phyloP scores from a whole-genome alignment of 1,140 invertebrate genomes.

The Trialeurodes vaporariorum region DNA sequence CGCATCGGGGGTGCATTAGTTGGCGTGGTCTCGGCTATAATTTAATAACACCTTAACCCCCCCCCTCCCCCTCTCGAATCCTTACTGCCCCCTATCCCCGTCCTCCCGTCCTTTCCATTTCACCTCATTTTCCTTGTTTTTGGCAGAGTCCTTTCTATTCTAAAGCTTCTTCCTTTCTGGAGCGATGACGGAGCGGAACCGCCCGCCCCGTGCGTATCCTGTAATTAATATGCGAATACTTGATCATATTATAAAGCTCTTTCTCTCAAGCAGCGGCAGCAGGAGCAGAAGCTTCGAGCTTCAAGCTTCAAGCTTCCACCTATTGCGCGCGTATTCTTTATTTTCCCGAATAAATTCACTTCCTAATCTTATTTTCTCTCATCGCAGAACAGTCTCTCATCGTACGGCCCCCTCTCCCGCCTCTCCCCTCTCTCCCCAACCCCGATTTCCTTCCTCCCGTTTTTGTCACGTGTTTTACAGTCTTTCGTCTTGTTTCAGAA shows the following conservation, averaged over 20 bases:
- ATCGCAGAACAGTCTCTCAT: too few relatives aligned
- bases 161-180: too few relatives aligned
- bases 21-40: background rate
- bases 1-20: background rate
- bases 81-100: too few relatives aligned
- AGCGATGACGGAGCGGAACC: background rate
- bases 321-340: background rate
- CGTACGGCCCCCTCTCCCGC: background rate
- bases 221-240: slow-evolving; percentile 1
- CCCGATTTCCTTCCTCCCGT: too few relatives aligned
- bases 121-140: too few relatives aligned
- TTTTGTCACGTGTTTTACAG: too few relatives aligned
- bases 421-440: background rate
- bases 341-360: background rate
- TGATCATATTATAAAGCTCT: background rate
- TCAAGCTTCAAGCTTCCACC: background rate
- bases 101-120: too few relatives aligned
- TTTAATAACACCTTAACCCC: background rate
- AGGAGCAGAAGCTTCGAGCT: too few relatives aligned
- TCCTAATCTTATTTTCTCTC: background rate
- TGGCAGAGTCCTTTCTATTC: too few relatives aligned
- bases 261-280: too few relatives aligned
- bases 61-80: too few relatives aligned
- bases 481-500: too few relatives aligned
- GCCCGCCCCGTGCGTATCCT: background rate